A percentile compares a stretch with the other conserved stretches of the same genome.
These are phyloP conservation scores for Daubentonia madagascariensis DNA, from an alignment of 2,113 vertebrate genomes.

Conservation along the genomic window DNA sequence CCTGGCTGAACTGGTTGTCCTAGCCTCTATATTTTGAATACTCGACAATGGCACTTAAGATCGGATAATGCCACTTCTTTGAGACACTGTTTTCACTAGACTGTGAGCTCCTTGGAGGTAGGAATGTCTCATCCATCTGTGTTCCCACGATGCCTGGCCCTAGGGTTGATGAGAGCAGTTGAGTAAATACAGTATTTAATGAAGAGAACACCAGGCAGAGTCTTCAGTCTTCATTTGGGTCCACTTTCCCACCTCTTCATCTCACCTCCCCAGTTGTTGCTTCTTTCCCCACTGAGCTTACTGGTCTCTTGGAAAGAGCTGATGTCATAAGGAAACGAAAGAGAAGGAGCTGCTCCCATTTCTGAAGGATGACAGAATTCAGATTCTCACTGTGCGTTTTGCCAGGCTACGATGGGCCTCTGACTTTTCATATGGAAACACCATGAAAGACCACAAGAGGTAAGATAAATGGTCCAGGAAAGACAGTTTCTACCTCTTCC, in stretches of 20 bases:
- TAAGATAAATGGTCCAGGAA: neutral
- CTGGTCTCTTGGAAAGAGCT: neutral
- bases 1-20: neutral
- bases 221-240: neutral
- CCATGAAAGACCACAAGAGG: neutral
- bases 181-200: neutral
- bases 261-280: neutral
- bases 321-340: neutral
- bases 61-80: neutral
- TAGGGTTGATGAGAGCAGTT: neutral
- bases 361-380: neutral
- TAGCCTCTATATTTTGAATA: neutral
- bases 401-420: neutral
- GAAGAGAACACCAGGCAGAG: neutral
- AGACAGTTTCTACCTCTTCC: neutral
- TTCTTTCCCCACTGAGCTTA: neutral
- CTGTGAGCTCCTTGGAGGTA: neutral
- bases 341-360: too few relatives aligned
- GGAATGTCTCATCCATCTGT: neutral
- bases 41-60: neutral
- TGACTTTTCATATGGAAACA: neutral
- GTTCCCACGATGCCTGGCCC: neutral
- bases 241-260: neutral
- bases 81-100: neutral
- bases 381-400: neutral